phyloP scores from a whole-genome alignment of 35 echinoderm and acorn worm genomes.

The Heliocidaris tuberculata region DNA sequence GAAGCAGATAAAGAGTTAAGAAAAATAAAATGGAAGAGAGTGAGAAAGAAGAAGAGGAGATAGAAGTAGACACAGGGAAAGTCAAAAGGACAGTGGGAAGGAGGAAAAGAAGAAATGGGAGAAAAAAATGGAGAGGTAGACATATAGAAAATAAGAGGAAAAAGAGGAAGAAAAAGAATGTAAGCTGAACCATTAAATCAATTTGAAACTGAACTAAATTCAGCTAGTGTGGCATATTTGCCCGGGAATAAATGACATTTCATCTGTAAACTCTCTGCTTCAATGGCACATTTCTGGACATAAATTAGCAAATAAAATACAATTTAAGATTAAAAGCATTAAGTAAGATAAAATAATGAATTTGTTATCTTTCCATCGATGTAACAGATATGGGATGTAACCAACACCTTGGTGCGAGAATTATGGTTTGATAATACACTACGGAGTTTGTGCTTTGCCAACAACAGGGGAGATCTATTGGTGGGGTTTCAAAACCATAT shows the following conservation, averaged over 20 bases:
- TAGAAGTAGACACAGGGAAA: too few species aligned
- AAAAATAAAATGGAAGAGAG: neutral
- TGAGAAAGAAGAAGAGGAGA: neutral
- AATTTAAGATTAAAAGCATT: neutral
- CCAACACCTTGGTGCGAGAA: constrained; percentile 86
- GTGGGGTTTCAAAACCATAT: constrained; percentile 99
- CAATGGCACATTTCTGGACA: neutral
- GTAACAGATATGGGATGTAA: constrained; percentile 82
- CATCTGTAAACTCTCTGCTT: neutral
- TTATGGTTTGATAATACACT: constrained; percentile 85
- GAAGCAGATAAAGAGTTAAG: too few species aligned
- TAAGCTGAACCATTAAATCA: neutral
- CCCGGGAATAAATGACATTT: neutral
- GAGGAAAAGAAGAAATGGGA: neutral
- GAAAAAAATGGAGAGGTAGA: neutral
- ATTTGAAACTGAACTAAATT: neutral
- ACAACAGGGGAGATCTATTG: constrained; percentile 85
- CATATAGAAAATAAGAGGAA: neutral
- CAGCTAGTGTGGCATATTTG: neutral
- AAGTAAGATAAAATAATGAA: neutral
- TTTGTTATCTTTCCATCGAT: neutral
- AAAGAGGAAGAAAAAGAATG: neutral
- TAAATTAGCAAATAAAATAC: neutral
- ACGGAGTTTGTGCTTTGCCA: constrained; percentile 93
- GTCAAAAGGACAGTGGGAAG: too few species aligned